phyloP scores from a whole-genome alignment of 35 echinoderm and acorn worm species.

The Lytechinus variegatus region DNA sequence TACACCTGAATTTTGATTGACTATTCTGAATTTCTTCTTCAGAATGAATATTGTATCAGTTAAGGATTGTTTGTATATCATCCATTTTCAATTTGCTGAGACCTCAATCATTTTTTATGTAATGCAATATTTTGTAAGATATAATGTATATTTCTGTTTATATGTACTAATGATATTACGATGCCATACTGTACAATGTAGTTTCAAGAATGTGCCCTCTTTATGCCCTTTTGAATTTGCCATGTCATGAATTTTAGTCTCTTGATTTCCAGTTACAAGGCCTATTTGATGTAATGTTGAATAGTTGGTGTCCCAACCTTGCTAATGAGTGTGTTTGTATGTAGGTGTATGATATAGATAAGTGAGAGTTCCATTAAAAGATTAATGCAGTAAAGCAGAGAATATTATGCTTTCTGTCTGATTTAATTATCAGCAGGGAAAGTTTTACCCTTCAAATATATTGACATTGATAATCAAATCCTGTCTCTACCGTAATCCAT shows the following conservation, averaged over 20 bases:
- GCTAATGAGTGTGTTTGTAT: neutral
- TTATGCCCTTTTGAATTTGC: neutral
- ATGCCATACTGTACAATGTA: neutral
- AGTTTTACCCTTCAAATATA: neutral
- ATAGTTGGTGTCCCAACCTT: neutral
- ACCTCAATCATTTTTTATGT: too few relatives aligned
- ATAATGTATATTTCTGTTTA: neutral
- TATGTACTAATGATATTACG: neutral
- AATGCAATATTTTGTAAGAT: neutral
- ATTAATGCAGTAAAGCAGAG: neutral
- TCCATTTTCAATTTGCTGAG: too few relatives aligned
- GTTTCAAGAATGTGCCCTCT: neutral
- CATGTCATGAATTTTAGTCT: neutral
- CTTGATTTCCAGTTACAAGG: neutral
- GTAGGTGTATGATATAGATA: neutral
- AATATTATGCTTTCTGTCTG: neutral
- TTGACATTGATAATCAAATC: neutral
- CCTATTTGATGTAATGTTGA: neutral
- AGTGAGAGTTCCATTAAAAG: conserved; percentile 8
- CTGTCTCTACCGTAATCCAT: neutral
- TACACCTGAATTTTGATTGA: neutral
- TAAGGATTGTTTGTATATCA: too few relatives aligned
- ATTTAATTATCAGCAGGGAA: neutral
- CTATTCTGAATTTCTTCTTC: neutral
- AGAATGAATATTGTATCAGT: too few relatives aligned